phyloP scores from a whole-genome alignment of 2,888 invertebrate species.

The Lepidochrysops patricia region DNA sequence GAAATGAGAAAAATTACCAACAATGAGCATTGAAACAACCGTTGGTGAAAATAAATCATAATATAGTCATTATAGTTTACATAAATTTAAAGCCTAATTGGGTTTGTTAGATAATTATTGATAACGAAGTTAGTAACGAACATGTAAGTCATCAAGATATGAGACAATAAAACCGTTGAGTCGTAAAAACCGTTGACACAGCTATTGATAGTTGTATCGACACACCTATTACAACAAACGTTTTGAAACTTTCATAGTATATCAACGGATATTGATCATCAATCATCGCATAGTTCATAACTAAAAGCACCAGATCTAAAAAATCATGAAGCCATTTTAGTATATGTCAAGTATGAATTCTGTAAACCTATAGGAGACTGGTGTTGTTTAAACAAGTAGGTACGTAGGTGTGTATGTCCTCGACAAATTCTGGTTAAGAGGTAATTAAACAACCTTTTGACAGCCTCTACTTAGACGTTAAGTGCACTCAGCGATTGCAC shows the following conservation, averaged over 20 bases:
- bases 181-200: background rate
- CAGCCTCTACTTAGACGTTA: background rate
- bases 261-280: too few species aligned
- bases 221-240: background rate
- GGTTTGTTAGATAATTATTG: background rate
- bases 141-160: background rate
- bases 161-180: background rate
- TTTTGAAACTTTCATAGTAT: background rate
- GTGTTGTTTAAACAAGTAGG: background rate
- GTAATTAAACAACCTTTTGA: constrained; percentile 2
- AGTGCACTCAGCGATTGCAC: constrained; percentile 8
- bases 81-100: background rate
- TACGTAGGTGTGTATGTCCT: background rate
- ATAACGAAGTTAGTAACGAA: background rate
- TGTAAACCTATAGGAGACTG: background rate
- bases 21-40: too few species aligned
- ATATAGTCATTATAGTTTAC: too few species aligned
- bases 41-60: too few species aligned
- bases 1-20: too few species aligned
- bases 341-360: background rate
- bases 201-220: background rate
- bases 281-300: too few species aligned
- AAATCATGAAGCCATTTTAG: too few species aligned
- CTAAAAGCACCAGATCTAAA: background rate
- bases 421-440: background rate